Conservation (phyloP, 2,888 invertebrate species). For the Erynnis tages region DNA sequence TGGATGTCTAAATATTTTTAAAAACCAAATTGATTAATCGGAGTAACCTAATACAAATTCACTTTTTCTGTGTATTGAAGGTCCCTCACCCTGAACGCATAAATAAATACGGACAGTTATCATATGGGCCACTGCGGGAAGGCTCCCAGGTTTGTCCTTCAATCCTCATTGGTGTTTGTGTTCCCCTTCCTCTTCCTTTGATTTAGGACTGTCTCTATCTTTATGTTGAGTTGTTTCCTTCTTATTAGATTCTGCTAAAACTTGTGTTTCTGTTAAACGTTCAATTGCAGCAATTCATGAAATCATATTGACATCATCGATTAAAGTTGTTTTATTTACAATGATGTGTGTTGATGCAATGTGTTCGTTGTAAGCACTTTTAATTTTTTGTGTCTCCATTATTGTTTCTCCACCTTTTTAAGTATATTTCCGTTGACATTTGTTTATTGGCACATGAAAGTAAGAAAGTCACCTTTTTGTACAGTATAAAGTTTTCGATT, state of each 20-base stretch:
- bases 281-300: slow-evolving; percentile 58
- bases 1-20: slow-evolving; percentile 63
- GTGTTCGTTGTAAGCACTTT: slow-evolving; percentile 54
- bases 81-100: slow-evolving; percentile 84
- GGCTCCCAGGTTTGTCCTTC: slow-evolving; percentile 84
- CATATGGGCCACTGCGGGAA: slow-evolving; percentile 85
- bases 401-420: slow-evolving; percentile 40
- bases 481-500: slow-evolving; percentile 41
- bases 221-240: slow-evolving; percentile 42
- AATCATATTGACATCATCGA: slow-evolving; percentile 14
- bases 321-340: slow-evolving; percentile 1
- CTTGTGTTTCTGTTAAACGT: slow-evolving; percentile 39
- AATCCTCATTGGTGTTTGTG: slow-evolving; percentile 79
- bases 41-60: slow-evolving; percentile 61
- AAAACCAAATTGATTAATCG: slow-evolving; percentile 40
- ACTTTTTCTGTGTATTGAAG: slow-evolving; percentile 83
- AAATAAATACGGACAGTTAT: slow-evolving; percentile 84
- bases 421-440: slow-evolving; percentile 52
- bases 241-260: slow-evolving; percentile 45
- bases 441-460: slow-evolving; percentile 81
- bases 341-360: slow-evolving; percentile 55
- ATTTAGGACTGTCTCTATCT: slow-evolving; percentile 44
- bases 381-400: slow-evolving; percentile 52
- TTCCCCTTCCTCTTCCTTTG: slow-evolving; percentile 67
- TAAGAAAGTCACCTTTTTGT: slow-evolving; percentile 52